These are phyloP conservation scores for Laticauda laticaudata DNA, from an alignment of 2,113 vertebrate genomes.

Conservation along the genomic window DNA sequence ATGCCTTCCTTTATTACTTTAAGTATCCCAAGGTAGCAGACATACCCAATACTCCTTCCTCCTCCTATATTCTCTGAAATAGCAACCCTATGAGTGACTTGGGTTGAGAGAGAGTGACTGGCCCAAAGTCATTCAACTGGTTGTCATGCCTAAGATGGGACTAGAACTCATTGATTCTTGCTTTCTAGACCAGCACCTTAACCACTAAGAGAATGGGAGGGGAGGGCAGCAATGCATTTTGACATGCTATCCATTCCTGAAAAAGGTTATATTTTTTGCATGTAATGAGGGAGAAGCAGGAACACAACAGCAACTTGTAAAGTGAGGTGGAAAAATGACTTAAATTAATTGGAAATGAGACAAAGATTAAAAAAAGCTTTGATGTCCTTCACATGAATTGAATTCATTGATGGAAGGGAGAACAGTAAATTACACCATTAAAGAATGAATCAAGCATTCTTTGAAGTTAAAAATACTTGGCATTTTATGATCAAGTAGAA, in stretches of 20 bases:
- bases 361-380: slow-evolving; percentile 17
- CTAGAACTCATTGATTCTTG: background rate
- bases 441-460: background rate
- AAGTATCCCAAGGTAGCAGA: background rate
- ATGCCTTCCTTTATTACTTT: background rate
- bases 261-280: background rate
- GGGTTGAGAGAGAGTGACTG: background rate
- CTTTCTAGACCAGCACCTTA: background rate
- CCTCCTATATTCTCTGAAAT: background rate
- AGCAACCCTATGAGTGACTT: background rate
- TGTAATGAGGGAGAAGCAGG: background rate
- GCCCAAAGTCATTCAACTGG: background rate
- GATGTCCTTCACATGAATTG: background rate
- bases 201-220: background rate
- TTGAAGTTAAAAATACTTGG: background rate
- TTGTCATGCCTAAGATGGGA: background rate
- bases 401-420: background rate
- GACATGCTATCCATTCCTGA: background rate
- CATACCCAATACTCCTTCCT: background rate
- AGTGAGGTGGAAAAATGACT: background rate
- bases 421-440: background rate
- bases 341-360: background rate
- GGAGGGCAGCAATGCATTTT: background rate
- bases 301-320: background rate
- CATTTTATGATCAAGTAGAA: slow-evolving; percentile 33